Base-by-base conservation (phyloP, 1,140 invertebrate genomes). In the Andrena cerasifolii region DNA sequence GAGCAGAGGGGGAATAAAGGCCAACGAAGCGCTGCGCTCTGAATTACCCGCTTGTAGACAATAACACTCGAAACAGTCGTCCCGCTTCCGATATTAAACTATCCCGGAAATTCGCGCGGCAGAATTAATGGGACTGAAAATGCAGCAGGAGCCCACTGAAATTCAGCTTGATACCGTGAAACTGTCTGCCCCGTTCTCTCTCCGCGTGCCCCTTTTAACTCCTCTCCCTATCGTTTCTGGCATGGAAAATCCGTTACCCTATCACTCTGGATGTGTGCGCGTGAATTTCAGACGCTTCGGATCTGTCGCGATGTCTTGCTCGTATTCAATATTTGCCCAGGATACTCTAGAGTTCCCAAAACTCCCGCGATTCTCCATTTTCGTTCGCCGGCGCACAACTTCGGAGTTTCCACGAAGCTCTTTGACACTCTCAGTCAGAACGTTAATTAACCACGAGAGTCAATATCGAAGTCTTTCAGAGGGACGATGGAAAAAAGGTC, bases 41-140 rank as follows among this genome's bases (percentile, higher is more conserved):
- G 59, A 70, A 80, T 70, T 76, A 70, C 67, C 59, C 72, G 7
- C 58, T 26, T 49, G 31, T n/a, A 53, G 65, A 80, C 72, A 82
- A 82, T 75, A 82, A 70, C 51, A 31, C 75, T 63, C 40, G 65
- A 54, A 54, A 70, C 59, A 12, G 43, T 24, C 73, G 40, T 78
- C 66, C 36, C 56, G 74, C 45, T 53, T 61, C 67, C 70, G 79
- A 83, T 82, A 83, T 82, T 82, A 78, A 82, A 78, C 65, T 66
- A 58, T 61, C 33, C 66, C 40, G 36, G 74, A 78, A 71, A 77
- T 66, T 61, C 61, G 24, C 59, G 21, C 63, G 49, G 40, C 21
- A 3, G 47, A 40, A 82, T 82, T 79, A 78, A 59, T 63, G 36
- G 58, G 47, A 45, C 72, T n/a, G 58, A 62, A 78, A 62, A 62